Evolutionary conservation across 1,140 invertebrate genomes (phyloP).

Genomic region (Trypoxylus dichotomus): DNA sequence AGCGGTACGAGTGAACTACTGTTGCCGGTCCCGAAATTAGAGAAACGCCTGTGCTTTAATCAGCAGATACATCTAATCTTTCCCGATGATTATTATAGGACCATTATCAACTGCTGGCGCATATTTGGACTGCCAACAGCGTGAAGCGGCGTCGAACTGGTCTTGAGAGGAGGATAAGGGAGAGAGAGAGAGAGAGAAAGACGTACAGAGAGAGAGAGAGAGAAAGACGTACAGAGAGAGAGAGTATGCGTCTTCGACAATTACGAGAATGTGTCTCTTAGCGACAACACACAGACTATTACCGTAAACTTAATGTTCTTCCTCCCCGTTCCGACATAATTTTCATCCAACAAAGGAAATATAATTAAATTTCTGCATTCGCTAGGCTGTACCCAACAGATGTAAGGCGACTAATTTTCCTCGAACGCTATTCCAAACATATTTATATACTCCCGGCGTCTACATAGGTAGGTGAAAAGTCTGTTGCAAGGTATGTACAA

Average conservation of each 20-base stretch:
- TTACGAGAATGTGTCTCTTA: slow-evolving; percentile 16
- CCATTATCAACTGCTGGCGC: slow-evolving; percentile 20
- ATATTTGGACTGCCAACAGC: slow-evolving; percentile 12
- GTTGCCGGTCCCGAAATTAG: background rate
- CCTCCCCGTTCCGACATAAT: background rate
- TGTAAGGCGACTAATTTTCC: slow-evolving; percentile 25
- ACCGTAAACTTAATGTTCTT: slow-evolving; percentile 27
- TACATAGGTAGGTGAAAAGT: background rate
- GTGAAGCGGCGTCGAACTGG: too few relatives aligned
- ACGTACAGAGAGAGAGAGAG: background rate
- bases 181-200: background rate
- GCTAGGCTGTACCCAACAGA: slow-evolving; percentile 4
- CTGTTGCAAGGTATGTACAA: background rate
- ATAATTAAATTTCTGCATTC: slow-evolving; percentile 28
- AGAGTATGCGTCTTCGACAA: slow-evolving; percentile 18
- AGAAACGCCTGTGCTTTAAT: background rate
- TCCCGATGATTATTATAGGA: slow-evolving; percentile 8
- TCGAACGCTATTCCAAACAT: background rate
- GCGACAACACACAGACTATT: slow-evolving; percentile 16
- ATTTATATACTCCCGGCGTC: background rate
- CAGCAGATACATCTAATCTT: slow-evolving; percentile 16
- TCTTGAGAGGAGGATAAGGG: too few relatives aligned
- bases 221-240: background rate
- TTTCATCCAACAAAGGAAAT: slow-evolving; percentile 26
- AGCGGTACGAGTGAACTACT: background rate